A percentile compares a stretch with the other conserved stretches of the same genome.
Conservation (phyloP, 2,888 invertebrate genomes). For the Pollenia amentaria region DNA sequence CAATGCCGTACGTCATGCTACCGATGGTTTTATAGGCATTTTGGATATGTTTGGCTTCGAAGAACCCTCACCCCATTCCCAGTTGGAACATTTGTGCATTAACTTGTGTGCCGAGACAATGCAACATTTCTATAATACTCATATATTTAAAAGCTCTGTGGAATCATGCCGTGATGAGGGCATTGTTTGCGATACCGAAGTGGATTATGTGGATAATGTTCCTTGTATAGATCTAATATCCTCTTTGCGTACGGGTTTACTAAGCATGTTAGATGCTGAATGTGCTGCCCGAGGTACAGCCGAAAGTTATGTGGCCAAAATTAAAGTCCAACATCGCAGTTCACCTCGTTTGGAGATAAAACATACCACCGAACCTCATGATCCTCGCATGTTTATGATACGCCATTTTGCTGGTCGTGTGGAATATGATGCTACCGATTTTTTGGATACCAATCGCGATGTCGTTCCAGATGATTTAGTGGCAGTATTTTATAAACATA, state of each 20-base stretch:
- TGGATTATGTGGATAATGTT: slow-evolving; percentile 96
- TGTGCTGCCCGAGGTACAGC: slow-evolving; percentile 93
- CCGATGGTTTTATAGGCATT: slow-evolving; percentile 97
- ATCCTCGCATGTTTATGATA: slow-evolving; percentile 93
- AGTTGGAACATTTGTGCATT: slow-evolving; percentile 96
- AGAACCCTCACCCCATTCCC: slow-evolving; percentile 93
- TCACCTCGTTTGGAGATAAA: slow-evolving; percentile 90
- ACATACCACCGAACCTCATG: slow-evolving; percentile 91
- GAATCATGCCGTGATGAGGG: slow-evolving; percentile 98
- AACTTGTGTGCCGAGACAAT: slow-evolving; percentile 98
- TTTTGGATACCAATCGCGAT: slow-evolving; percentile 96
- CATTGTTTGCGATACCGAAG: slow-evolving; percentile 94
- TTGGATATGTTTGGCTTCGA: slow-evolving; percentile 99
- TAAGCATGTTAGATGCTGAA: slow-evolving; percentile 96
- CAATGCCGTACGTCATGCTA: slow-evolving; percentile 96
- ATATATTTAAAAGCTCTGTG: slow-evolving; percentile 96
- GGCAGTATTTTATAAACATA: slow-evolving; percentile 95
- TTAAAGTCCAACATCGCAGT: slow-evolving; percentile 91
- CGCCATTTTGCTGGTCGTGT: slow-evolving; percentile 95
- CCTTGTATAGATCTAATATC: slow-evolving; percentile 98
- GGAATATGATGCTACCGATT: slow-evolving; percentile 94
- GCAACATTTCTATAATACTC: slow-evolving; percentile 99
- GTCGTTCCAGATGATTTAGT: slow-evolving; percentile 96
- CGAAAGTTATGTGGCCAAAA: slow-evolving; percentile 92
- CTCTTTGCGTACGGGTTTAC: slow-evolving; percentile 94